Conservation (phyloP, 2,113 vertebrate species). For the Tenebrosternarchus preto region DNA sequence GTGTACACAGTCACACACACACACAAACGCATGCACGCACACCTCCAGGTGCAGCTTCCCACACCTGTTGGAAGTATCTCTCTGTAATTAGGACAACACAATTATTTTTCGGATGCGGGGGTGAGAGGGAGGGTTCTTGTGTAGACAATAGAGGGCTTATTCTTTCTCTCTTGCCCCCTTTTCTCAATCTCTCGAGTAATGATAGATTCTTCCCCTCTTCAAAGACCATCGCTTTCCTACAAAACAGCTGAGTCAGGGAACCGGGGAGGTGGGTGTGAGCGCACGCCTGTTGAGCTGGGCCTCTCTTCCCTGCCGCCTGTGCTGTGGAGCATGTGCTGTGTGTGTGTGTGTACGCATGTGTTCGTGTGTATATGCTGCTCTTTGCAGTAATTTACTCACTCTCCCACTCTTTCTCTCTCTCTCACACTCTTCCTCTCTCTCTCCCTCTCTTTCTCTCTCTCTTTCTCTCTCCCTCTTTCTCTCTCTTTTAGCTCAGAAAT, state of each 20-base stretch:
- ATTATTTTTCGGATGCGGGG: conserved; percentile 62
- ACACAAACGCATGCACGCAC: conserved; percentile 44
- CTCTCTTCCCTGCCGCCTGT: conserved; percentile 25
- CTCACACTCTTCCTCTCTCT: not conserved
- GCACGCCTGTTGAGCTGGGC: not conserved
- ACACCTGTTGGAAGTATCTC: conserved; percentile 74
- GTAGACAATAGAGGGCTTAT: conserved; percentile 76
- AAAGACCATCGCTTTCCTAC: conserved; percentile 77
- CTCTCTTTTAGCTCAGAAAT: conserved; percentile 14
- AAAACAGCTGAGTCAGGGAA: conserved; percentile 80
- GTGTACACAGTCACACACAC: not conserved
- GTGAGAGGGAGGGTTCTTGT: conserved; percentile 33
- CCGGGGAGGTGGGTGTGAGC: conserved; percentile 47
- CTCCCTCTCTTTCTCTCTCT: not conserved
- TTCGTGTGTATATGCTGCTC: not conserved
- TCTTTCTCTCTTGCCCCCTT: conserved; percentile 69
- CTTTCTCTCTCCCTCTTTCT: not conserved
- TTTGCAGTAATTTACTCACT: conserved; percentile 20
- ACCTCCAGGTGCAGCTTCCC: conserved; percentile 70
- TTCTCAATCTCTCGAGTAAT: conserved; percentile 73
- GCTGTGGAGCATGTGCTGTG: conserved; percentile 8
- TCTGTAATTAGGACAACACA: conserved; percentile 75
- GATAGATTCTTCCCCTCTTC: conserved; percentile 80
- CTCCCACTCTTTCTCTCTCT: not conserved
- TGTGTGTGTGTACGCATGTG: not conserved